Evolutionary conservation across 53 echinoderm and acorn worm species (phyloP), one percentile per base, ranked within the genome.

Genomic region (Antedon mediterranea): DNA sequence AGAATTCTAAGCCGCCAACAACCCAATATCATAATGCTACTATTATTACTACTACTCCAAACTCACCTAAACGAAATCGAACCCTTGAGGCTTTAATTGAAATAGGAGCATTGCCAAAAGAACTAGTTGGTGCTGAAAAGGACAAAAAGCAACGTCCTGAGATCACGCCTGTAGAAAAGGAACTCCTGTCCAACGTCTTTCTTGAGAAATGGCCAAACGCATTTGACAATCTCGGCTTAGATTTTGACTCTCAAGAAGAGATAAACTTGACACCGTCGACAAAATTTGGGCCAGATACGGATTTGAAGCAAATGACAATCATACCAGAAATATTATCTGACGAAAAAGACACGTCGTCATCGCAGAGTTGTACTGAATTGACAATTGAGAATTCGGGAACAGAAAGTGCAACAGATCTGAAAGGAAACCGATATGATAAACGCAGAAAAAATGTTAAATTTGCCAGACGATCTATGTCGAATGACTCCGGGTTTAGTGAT

Each of bases 41-140:
- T 29, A 29, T 28, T 31, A n/a, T n/a, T n/a, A n/a, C 29, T 70
- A 3, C 30, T 26, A 29, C 28, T 30, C 7, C 71, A 8, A 28
- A 23, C 2, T 7, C 7, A 29, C 32, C 43, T 20, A 82, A 82
- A 30, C 41, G 75, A 75, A 82, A 74, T 44, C 75, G 75, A 31
- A 82, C 82, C 23, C 57, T 75, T 13, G 75, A 82, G 75, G 82
- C 75, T 43, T 76, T 82, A n/a, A 82, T 82, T 13, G 82, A 82
- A 29, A 82, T 82, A 30, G 82, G 82, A 43, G 82, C 82, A 32
- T 82, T 82, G 23, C 82, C 82, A 37, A 31, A 42, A 30, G 82
- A 82, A 57, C n/a, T n/a, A n/a, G n/a, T n/a, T n/a, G n/a, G 1
- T 57, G 23, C 15, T 8, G 23, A 57, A 15, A 6, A 2, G 18